phyloP scores from a whole-genome alignment of 1,140 invertebrate species.

The Hylaeus volcanicus region DNA sequence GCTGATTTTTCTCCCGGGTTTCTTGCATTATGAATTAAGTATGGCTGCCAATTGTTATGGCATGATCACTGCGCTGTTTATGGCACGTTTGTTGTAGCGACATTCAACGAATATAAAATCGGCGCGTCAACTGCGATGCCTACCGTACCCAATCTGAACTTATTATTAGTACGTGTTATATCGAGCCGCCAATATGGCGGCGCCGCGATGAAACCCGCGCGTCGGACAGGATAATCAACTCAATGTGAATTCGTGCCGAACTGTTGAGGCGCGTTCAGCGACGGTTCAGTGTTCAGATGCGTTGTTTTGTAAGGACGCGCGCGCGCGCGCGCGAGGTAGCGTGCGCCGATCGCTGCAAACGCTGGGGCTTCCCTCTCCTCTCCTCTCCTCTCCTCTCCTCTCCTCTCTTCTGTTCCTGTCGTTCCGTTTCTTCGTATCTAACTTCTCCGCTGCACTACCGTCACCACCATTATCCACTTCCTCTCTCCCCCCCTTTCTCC shows the following conservation, averaged over 20 bases:
- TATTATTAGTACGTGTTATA: conserved; percentile 67
- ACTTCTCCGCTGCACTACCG: conserved; percentile 37
- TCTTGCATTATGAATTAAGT: conserved; percentile 32
- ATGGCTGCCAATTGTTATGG: conserved; percentile 42
- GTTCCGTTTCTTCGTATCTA: conserved; percentile 28
- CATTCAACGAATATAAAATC: conserved; percentile 44
- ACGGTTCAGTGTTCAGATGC: conserved; percentile 69
- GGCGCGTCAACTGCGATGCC: conserved; percentile 41
- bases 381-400: conserved; percentile 36
- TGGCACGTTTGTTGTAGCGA: conserved; percentile 25
- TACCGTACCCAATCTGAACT: conserved; percentile 58
- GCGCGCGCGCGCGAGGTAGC: conserved; percentile 55
- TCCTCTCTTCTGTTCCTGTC: conserved; percentile 13
- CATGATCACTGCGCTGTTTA: conserved; percentile 54
- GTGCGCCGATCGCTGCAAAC: conserved; percentile 59
- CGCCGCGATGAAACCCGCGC: conserved; percentile 58
- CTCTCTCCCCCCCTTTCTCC: conserved; percentile 10
- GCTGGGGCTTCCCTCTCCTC: conserved; percentile 45
- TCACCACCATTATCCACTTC: conserved; percentile 37
- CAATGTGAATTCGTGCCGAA: conserved; percentile 64
- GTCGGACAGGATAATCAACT: conserved; percentile 67
- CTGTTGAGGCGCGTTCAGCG: conserved; percentile 68
- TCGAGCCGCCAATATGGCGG: conserved; percentile 67
- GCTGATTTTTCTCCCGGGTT: conserved; percentile 15
- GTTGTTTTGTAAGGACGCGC: conserved; percentile 69